A percentile compares a stretch with the other conserved stretches of the same genome.
These are phyloP conservation scores for Poecilia gillii DNA, from an alignment of 2,797 vertebrate genomes.

Conservation along the genomic window DNA sequence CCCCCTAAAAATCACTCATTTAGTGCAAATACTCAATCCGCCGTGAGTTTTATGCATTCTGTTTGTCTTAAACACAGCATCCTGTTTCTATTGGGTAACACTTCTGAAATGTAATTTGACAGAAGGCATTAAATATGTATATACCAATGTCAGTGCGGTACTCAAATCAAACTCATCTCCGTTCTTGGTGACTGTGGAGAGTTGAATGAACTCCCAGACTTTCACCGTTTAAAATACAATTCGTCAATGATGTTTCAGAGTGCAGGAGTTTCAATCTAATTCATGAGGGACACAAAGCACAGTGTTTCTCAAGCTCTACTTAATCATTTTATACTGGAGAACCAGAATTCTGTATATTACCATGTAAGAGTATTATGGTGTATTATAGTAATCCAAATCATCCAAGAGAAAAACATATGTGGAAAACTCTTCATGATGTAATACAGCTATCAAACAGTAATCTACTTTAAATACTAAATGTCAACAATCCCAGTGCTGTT, in stretches of 20 bases:
- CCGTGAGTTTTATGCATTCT: slow-evolving; percentile 12
- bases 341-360: slow-evolving; percentile 52
- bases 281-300: slow-evolving; percentile 42
- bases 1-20: slow-evolving; percentile 3
- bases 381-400: slow-evolving; percentile 78
- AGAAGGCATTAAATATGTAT: slow-evolving; percentile 33
- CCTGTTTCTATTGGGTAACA: slow-evolving; percentile 32
- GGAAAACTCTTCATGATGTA: slow-evolving; percentile 62
- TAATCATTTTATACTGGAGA: slow-evolving; percentile 56
- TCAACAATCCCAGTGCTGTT: slow-evolving; percentile 52
- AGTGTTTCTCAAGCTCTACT: slow-evolving; percentile 54
- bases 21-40: slow-evolving; percentile 17
- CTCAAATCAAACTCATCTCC: slow-evolving; percentile 52
- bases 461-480: slow-evolving; percentile 71
- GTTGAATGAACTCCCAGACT: slow-evolving; percentile 50
- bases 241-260: slow-evolving; percentile 31
- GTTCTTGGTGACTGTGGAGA: slow-evolving; percentile 59
- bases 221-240: slow-evolving; percentile 52
- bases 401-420: slow-evolving; percentile 68
- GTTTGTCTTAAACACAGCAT: slow-evolving; percentile 16
- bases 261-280: slow-evolving; percentile 27
- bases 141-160: slow-evolving; percentile 35
- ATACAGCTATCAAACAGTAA: slow-evolving; percentile 69
- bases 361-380: slow-evolving; percentile 67
- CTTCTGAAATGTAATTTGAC: slow-evolving; percentile 51